Evolutionary conservation across 2,888 invertebrate genomes (phyloP).

Genomic region (Campoletis raptor): DNA sequence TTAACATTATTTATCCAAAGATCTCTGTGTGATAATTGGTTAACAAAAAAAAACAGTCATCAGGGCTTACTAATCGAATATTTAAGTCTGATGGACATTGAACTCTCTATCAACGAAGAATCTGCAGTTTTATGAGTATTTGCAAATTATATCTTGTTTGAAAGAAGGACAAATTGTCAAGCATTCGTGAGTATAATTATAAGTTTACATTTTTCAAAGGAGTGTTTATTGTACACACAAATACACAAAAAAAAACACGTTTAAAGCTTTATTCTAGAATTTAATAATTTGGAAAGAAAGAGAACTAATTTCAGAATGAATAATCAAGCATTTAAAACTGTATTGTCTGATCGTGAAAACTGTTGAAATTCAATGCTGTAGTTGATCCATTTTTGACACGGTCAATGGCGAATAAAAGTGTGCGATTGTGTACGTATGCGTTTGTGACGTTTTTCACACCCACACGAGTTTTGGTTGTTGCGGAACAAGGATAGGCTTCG

Average conservation of each 20-base stretch:
- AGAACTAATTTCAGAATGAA: neutral
- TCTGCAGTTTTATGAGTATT: neutral
- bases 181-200: too few species aligned
- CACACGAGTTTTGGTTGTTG: slow-evolving; percentile 23
- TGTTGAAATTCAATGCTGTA: neutral
- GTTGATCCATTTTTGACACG: slow-evolving; percentile 22
- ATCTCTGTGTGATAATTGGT: neutral
- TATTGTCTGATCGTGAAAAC: neutral
- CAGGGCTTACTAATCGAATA: neutral
- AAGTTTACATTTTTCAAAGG: too few species aligned
- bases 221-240: too few species aligned
- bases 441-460: slow-evolving; percentile 30
- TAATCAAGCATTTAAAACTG: neutral
- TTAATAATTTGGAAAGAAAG: neutral
- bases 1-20: neutral
- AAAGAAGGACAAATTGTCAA: too few species aligned
- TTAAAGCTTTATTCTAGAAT: neutral
- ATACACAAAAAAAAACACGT: neutral
- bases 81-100: neutral
- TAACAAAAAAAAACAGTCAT: neutral
- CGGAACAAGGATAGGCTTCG: slow-evolving; percentile 20
- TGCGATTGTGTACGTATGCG: neutral
- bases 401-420: slow-evolving; percentile 3
- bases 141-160: too few species aligned
- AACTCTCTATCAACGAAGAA: neutral